Percentiles rank a stretch among this genome's conserved stretches.
phyloP scores from a whole-genome alignment of 2,888 invertebrate genomes.

The Piscicola geometra region DNA sequence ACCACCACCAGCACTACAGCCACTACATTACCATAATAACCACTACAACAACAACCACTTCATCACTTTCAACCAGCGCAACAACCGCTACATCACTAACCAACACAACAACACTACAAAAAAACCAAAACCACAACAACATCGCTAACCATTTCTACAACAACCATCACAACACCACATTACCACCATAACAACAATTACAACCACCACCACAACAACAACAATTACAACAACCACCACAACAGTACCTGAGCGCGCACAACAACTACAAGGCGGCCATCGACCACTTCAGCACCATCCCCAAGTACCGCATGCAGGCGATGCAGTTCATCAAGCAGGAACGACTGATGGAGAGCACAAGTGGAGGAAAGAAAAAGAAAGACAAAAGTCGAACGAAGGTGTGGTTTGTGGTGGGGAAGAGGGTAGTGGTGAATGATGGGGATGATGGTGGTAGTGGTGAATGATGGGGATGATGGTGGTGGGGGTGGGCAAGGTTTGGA shows the following conservation, averaged over 20 bases:
- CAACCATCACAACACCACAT: too few relatives aligned
- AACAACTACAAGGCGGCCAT: conserved; percentile 72
- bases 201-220: background rate
- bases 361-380: conserved; percentile 49
- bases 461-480: background rate
- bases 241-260: conserved; percentile 58
- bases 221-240: background rate
- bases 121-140: too few relatives aligned
- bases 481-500: background rate
- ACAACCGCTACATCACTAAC: too few relatives aligned
- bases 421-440: background rate
- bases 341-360: conserved; percentile 57
- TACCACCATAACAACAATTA: background rate
- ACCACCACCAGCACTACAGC: too few relatives aligned
- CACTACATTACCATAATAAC: too few relatives aligned
- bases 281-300: conserved; percentile 77
- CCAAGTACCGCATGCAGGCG: conserved; percentile 73
- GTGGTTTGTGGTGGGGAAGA: background rate
- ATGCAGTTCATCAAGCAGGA: conserved; percentile 62
- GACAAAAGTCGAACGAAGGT: conserved; percentile 47
- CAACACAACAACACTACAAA: too few relatives aligned
- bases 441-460: background rate
- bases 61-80: too few relatives aligned
- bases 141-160: too few relatives aligned
- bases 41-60: too few relatives aligned